phyloP scores from a whole-genome alignment of 30 jellyfish, hydroid and myxozoan genomes.

The Aurelia coerulea region DNA sequence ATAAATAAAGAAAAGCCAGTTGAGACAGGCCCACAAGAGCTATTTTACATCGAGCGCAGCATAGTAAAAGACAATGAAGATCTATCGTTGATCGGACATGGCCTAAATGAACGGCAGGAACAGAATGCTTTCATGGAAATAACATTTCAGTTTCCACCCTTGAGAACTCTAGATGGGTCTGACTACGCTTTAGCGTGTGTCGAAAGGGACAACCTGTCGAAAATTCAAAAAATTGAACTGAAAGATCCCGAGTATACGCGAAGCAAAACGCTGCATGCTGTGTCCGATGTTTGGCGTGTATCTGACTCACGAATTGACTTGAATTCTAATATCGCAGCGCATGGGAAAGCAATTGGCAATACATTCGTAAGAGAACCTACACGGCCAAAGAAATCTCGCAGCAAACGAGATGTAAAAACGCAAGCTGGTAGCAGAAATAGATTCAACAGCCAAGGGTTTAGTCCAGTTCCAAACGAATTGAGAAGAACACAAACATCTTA shows the following conservation, averaged over 20 bases:
- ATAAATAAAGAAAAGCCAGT: no score
- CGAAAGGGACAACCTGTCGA: constrained; percentile 15
- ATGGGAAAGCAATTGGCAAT: neutral
- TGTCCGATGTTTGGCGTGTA: neutral
- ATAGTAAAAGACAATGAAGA: no score
- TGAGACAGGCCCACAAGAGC: no score
- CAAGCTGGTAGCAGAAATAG: neutral
- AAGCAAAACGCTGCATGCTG: neutral
- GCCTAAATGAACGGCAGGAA: no score
- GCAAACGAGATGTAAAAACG: neutral
- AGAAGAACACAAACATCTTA: neutral
- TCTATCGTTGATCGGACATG: no score
- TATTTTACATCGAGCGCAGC: no score
- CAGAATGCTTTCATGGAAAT: no score
- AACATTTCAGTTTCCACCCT: no score
- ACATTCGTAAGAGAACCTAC: neutral
- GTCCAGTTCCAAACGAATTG: neutral
- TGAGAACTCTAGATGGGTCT: neutral
- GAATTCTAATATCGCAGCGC: neutral
- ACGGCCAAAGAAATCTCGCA: neutral
- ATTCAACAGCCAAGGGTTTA: neutral
- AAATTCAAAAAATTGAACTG: neutral
- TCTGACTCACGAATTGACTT: neutral
- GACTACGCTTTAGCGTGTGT: constrained; percentile 24
- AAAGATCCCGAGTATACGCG: neutral